Evolutionary conservation across 1,140 invertebrate species (phyloP), one percentile per base, ranked within the genome.

Genomic region (Dinothrombium tinctorium): DNA sequence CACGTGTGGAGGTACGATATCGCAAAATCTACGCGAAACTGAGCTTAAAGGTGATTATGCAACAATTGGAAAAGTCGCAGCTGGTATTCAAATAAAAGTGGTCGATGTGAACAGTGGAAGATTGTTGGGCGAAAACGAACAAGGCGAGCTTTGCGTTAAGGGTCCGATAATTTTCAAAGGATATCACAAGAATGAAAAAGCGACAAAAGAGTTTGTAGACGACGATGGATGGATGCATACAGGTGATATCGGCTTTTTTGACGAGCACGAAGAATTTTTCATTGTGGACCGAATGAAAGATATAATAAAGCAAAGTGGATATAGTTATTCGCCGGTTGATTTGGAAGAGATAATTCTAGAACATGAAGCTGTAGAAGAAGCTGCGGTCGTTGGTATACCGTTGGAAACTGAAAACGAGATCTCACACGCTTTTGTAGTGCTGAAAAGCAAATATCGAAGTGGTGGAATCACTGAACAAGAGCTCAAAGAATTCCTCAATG

Each of bases 281-380:
- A 46, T 54, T 4, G 40, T 48, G 12, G 54, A 53, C 26, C 43
- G 53, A 37, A 48, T 53, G 32, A 54, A n/a, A n/a, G n/a, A n/a
- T n/a, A n/a, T n/a, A n/a, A n/a, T n/a, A n/a, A n/a, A n/a, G n/a
- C n/a, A n/a, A 51, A 42, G 40, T 19, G 46, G 43, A 14, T 47
- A 47, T 35, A 45, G 50, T 47, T 50, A 52, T n/a, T 33, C 50
- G 3, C 51, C 51, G 4, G 46, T 48, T 7, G 52, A 54, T 37
- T 14, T 54, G 24, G 53, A 54, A 41, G 44, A 47, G 23, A 26
- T 49, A 8, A 68, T 89, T 7, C 54, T 89, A 8, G 65, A 73
- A 11, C 81, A 87, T 61, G 68, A 71, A 0, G 71, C 79, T 37
- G 63, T 92, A 0, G 71, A 69, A 0, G n/a, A n/a, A n/a, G n/a